Evolutionary conservation across 2,797 vertebrate species (phyloP).

Genomic region (Falco naumanni): DNA sequence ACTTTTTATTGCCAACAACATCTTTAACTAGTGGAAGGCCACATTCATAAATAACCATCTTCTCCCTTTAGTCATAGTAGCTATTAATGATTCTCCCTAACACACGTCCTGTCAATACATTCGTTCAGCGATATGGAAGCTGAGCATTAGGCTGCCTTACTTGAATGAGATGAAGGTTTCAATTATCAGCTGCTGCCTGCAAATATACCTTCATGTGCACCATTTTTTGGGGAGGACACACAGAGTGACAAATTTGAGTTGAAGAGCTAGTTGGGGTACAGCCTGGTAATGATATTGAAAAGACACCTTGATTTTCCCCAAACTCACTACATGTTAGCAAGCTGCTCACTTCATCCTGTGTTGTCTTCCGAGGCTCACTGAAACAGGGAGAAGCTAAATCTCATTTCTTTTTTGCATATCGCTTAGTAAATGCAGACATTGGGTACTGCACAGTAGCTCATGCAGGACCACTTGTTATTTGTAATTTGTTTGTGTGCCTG

Average conservation of each 20-base stretch:
- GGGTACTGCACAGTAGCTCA: not conserved
- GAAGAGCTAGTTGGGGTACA: not conserved
- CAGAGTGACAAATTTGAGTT: not conserved
- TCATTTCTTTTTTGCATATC: not conserved
- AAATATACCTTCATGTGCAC: not conserved
- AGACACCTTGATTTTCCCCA: not conserved
- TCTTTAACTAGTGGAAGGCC: not conserved
- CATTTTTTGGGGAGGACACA: not conserved
- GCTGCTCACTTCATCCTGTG: rapidly evolving
- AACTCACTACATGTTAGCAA: not conserved
- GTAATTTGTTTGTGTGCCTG: not conserved
- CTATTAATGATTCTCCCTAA: not conserved
- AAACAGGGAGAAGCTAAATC: not conserved
- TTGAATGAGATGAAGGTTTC: not conserved
- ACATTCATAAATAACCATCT: not conserved
- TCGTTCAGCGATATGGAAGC: rapidly evolving
- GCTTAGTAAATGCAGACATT: rapidly evolving
- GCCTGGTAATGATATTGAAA: not conserved
- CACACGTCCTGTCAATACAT: not conserved
- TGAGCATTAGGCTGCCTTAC: not conserved
- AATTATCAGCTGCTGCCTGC: not conserved
- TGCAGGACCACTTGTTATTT: not conserved
- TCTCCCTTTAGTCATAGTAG: not conserved
- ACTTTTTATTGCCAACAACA: not conserved
- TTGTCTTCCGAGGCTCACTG: not conserved